Percentiles rank a stretch among this genome's conserved stretches.
phyloP scores from a whole-genome alignment of 1,140 invertebrate genomes.

The Cydia pomonella region DNA sequence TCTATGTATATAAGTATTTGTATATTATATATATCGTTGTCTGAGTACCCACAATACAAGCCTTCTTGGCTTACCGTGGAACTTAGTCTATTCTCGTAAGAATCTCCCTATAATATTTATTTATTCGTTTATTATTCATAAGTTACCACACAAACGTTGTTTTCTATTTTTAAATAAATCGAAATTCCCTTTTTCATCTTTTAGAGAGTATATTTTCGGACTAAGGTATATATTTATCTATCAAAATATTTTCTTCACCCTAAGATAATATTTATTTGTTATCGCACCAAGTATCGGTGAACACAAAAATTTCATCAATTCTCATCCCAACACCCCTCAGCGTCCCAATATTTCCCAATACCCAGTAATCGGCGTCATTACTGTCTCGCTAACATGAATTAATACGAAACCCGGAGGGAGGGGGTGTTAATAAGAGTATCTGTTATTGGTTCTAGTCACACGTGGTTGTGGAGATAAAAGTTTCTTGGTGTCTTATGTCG shows the following conservation, averaged over 20 bases:
- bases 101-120: too few relatives aligned
- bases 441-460: conserved; percentile 10
- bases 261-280: too few relatives aligned
- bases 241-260: too few relatives aligned
- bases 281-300: background rate
- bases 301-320: conserved; percentile 26
- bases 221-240: too few relatives aligned
- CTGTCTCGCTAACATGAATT: conserved; percentile 30
- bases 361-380: conserved; percentile 19
- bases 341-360: conserved; percentile 28
- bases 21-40: too few relatives aligned
- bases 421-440: conserved; percentile 20
- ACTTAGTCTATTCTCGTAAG: too few relatives aligned
- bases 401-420: background rate
- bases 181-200: background rate
- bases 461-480: background rate
- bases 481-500: background rate
- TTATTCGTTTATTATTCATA: too few relatives aligned
- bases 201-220: too few relatives aligned
- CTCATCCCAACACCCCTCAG: background rate
- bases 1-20: too few relatives aligned
- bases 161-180: background rate
- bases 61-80: too few relatives aligned
- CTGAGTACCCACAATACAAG: too few relatives aligned
- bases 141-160: background rate